These are phyloP conservation scores for Chaunax sp. DNA, from an alignment of 2,797 vertebrate genomes.

Conservation along the genomic window DNA sequence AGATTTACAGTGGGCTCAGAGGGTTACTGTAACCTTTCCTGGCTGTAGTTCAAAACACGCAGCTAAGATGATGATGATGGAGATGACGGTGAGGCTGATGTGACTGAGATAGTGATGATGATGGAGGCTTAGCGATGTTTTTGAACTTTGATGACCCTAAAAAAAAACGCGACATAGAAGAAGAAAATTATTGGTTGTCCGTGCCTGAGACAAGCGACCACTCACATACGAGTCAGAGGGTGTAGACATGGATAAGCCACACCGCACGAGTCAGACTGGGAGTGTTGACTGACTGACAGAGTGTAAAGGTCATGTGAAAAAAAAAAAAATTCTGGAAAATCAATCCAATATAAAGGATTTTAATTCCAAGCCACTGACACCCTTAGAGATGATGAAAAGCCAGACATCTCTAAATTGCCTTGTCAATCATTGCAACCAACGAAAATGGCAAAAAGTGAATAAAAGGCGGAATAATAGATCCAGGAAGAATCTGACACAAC, in stretches of 20 bases:
- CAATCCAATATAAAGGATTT: constrained; percentile 77
- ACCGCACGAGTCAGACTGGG: constrained; percentile 10
- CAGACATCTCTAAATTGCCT: constrained; percentile 81
- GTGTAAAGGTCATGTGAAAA: constrained; percentile 64
- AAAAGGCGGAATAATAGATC: constrained; percentile 51
- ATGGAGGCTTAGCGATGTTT: constrained; percentile 9
- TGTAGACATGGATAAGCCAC: constrained; percentile 37
- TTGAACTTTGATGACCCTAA: constrained; percentile 8
- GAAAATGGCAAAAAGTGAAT: constrained; percentile 61
- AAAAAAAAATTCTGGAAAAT: constrained; percentile 58
- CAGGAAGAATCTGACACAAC: constrained; percentile 22
- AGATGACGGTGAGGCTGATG: constrained; percentile 11
- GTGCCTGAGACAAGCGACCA: constrained; percentile 6
- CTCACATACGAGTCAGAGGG: constrained; percentile 25
- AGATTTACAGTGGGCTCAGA: constrained; percentile 47
- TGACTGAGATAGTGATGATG: constrained; percentile 10
- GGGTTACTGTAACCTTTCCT: constrained; percentile 47
- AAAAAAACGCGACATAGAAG: constrained; percentile 3
- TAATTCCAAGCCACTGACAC: constrained; percentile 78
- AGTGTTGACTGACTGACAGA: constrained; percentile 58
- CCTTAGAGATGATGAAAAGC: constrained; percentile 75
- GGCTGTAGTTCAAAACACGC: constrained; percentile 35
- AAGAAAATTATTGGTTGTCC: constrained; percentile 1
- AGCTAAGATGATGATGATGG: constrained; percentile 29
- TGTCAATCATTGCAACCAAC: constrained; percentile 81